Percentiles rank a stretch among this genome's conserved stretches.
phyloP scores from a whole-genome alignment of 1,140 invertebrate genomes.

The Samia ricini region DNA sequence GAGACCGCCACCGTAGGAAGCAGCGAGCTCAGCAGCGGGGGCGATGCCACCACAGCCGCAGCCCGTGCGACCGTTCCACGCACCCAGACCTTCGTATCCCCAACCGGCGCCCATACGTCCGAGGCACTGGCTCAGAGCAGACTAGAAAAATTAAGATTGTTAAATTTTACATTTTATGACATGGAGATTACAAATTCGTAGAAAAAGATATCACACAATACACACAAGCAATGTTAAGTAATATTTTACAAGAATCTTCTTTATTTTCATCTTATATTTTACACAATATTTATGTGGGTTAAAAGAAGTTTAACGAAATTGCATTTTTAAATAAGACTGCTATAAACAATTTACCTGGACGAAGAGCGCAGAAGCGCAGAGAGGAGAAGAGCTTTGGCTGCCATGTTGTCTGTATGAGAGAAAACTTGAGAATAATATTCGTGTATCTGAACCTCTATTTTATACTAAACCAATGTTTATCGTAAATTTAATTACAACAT shows the following conservation, averaged over 20 bases:
- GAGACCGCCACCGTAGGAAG: slow-evolving; percentile 12
- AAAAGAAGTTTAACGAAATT: too few species aligned
- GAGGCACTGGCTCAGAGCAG: slow-evolving; percentile 10
- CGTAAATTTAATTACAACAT: background rate
- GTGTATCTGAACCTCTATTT: background rate
- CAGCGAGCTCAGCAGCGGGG: slow-evolving; percentile 4
- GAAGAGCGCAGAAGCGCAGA: background rate
- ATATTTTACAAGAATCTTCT: too few species aligned
- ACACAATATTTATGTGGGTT: too few species aligned
- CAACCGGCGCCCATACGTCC: slow-evolving; percentile 1
- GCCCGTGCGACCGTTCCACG: background rate
- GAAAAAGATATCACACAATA: too few species aligned
- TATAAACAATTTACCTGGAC: background rate
- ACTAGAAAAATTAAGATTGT: too few species aligned
- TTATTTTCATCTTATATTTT: too few species aligned
- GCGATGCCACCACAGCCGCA: background rate
- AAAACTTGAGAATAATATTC: background rate
- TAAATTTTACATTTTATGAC: too few species aligned
- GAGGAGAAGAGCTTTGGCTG: background rate
- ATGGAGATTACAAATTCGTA: too few species aligned
- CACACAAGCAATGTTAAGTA: too few species aligned
- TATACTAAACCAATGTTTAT: background rate
- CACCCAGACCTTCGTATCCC: slow-evolving; percentile 3
- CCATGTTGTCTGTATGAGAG: background rate
- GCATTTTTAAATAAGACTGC: too few species aligned